Base-by-base conservation (phyloP, 2,797 vertebrate genomes). In the Enteromius thamalakanensis region DNA sequence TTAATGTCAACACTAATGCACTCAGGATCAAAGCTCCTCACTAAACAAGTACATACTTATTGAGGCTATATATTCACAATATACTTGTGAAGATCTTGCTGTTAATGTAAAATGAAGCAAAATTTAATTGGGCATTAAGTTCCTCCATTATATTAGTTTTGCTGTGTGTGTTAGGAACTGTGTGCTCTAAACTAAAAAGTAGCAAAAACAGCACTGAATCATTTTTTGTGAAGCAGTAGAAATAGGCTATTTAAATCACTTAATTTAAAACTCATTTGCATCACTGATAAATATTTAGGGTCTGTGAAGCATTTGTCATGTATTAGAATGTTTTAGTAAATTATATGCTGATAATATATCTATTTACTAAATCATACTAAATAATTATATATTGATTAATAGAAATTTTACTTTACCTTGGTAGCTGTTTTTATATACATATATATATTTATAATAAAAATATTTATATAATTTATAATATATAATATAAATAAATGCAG, bases 1-100 rank as follows among this genome's bases (percentile, higher is more conserved):
- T 88, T 86, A 80, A 86, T 89, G 85, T 83, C 6, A 51, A 21
- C 29, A n/a, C 79, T 89, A 88, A 89, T 87, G 88, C 51, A 82
- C 77, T 86, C 79, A 23, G 60, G 83, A 83, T 86, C 85, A 86
- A 42, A 88, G 81, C 84, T 64, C 82, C 81, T 85, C 77, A 76
- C 76, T 64, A 87, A 87, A 89, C 81, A 88, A 87, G 82, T 87
- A 88, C 72, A 84, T 68, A 75, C 45, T 60, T 85, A 74, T 87
- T 80, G 58, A 75, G 76, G 67, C 58, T 6, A 40, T 60, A 60
- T 11, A 76, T 60, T 76, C 12, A 60, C 53, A 60, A 40, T 76
- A 17, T 17, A 60, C n/a, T 76, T 42, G 74, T 42, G 74, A 76
- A 17, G 51, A 76, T 60, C n/a, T 76, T 42, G 34, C 34, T 26